phyloP scores from a whole-genome alignment of 2,797 vertebrate genomes.

The Lutjanus campechanus region DNA sequence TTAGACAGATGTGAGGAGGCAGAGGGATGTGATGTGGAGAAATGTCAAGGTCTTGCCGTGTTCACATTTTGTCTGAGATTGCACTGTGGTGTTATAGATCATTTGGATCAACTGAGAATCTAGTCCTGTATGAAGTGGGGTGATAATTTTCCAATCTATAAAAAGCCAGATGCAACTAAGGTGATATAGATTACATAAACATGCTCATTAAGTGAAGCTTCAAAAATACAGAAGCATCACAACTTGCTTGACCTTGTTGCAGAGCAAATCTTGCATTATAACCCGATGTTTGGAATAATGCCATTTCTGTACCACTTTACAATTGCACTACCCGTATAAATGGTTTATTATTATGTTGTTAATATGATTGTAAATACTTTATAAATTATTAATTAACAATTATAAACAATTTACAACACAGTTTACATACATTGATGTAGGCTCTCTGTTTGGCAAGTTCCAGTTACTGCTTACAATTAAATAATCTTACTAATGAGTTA shows the following conservation, averaged over 20 bases:
- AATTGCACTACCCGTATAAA: no score
- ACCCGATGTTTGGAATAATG: neutral
- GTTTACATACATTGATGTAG: no score
- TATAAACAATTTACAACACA: no score
- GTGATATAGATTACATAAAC: conserved; percentile 17
- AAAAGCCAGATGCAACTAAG: conserved; percentile 23
- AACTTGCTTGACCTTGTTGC: neutral
- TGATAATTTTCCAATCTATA: conserved; percentile 17
- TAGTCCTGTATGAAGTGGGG: conserved; percentile 29
- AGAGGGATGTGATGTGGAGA: conserved; percentile 68
- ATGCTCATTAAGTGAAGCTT: conserved; percentile 1
- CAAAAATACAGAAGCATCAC: neutral
- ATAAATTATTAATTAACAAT: no score
- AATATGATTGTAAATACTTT: no score
- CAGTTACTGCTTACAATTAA: no score
- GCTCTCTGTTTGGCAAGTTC: no score
- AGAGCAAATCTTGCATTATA: neutral
- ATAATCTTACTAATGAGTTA: no score
- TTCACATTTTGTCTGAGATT: conserved; percentile 66
- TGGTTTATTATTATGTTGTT: no score
- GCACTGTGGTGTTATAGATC: conserved; percentile 49
- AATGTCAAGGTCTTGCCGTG: conserved; percentile 80
- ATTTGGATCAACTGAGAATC: conserved; percentile 57
- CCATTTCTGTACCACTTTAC: neutral
- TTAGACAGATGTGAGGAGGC: conserved; percentile 72